Evolutionary conservation across 1,140 invertebrate genomes (phyloP).

Genomic region (Neotoxoptera formosana): DNA sequence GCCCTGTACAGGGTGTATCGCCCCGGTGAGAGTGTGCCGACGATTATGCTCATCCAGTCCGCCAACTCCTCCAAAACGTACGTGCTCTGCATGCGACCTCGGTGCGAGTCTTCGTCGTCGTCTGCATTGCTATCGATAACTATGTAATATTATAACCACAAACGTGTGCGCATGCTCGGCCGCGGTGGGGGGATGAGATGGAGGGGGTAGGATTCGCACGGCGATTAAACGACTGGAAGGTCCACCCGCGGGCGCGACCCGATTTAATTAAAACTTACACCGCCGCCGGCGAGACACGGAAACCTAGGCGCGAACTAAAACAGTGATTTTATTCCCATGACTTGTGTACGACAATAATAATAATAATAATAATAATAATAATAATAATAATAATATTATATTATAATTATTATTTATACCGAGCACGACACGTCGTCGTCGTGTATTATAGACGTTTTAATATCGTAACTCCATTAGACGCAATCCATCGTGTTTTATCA

Average conservation of each 20-base stretch:
- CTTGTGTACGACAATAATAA: not conserved
- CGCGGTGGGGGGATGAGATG: not conserved
- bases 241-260: not conserved
- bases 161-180: not conserved
- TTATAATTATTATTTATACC: not conserved
- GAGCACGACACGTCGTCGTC: too few relatives aligned
- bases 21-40: not conserved
- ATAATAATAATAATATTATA: too few relatives aligned
- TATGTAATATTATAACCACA: not conserved
- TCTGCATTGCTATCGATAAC: not conserved
- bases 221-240: not conserved
- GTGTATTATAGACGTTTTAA: not conserved
- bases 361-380: not conserved
- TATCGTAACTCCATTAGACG: not conserved
- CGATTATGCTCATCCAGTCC: not conserved
- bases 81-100: not conserved
- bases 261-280: conserved; percentile 33
- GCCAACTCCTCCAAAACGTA: not conserved
- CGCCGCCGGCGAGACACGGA: not conserved
- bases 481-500: not conserved
- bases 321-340: conserved; percentile 3
- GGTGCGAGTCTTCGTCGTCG: not conserved
- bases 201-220: not conserved
- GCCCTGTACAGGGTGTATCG: not conserved
- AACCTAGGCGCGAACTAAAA: not conserved